Percentiles rank a stretch among this genome's conserved stretches.
Evolutionary conservation across 2,113 vertebrate genomes (phyloP).

Genomic region (Arvicanthis niloticus): DNA sequence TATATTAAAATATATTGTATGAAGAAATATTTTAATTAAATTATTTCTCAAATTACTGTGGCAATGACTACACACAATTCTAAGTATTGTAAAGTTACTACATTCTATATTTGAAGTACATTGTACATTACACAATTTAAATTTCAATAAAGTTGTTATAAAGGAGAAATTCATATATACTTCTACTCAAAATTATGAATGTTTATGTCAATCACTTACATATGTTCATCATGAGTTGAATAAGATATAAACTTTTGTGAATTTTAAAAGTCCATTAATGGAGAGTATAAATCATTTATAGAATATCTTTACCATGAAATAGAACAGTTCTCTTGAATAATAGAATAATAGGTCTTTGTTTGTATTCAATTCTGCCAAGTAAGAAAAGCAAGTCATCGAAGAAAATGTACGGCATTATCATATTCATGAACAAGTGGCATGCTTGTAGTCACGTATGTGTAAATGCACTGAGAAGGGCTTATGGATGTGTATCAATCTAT

Average conservation of each 20-base stretch:
- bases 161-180: neutral
- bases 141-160: neutral
- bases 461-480: neutral
- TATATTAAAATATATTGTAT: neutral
- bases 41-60: neutral
- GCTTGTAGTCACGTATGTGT: neutral
- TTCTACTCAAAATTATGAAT: neutral
- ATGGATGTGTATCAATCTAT: neutral
- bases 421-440: neutral
- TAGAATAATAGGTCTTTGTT: neutral
- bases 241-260: neutral
- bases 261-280: neutral
- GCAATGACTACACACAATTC: neutral
- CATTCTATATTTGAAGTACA: neutral
- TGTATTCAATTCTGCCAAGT: neutral
- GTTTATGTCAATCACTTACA: neutral
- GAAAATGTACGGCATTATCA: neutral
- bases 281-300: neutral
- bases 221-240: neutral
- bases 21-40: conserved; percentile 4
- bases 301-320: neutral
- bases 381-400: neutral
- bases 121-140: neutral
- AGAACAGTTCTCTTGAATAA: neutral
- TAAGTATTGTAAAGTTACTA: neutral